Conservation (phyloP, 2,888 invertebrate genomes). For the Agrochola macilenta region DNA sequence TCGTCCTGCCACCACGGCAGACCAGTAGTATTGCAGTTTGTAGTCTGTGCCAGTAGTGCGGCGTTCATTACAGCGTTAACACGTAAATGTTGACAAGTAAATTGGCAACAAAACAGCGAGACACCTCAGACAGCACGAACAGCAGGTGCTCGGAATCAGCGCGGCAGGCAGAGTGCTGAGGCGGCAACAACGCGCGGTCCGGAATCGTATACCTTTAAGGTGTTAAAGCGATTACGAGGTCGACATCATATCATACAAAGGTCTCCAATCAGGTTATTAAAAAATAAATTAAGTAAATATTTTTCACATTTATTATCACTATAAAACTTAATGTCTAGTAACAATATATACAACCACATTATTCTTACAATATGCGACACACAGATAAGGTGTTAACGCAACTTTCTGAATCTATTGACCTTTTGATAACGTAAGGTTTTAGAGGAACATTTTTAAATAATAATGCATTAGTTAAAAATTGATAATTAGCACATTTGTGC, state of each 20-base stretch:
- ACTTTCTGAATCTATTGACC: slow-evolving; percentile 8
- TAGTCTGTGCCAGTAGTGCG: too few species aligned
- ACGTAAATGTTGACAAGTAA: too few species aligned
- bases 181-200: too few species aligned
- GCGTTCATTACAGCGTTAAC: too few species aligned
- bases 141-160: too few species aligned
- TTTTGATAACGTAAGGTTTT: slow-evolving; percentile 26
- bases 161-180: too few species aligned
- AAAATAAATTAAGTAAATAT: slow-evolving; percentile 56
- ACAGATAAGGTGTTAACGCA: slow-evolving; percentile 11
- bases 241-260: neutral
- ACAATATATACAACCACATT: slow-evolving; percentile 76
- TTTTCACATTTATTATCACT: slow-evolving; percentile 75
- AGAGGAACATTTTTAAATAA: slow-evolving; percentile 58
- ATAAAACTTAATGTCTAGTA: slow-evolving; percentile 72
- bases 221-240: too few species aligned
- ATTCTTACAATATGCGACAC: slow-evolving; percentile 61
- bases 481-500: slow-evolving; percentile 25
- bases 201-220: too few species aligned
- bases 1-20: too few species aligned
- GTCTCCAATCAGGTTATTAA: slow-evolving; percentile 30
- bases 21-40: too few species aligned
- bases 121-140: too few species aligned
- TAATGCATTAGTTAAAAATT: slow-evolving; percentile 24
- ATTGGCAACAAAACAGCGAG: too few species aligned